A percentile compares a stretch with the other conserved stretches of the same genome.
phyloP scores from a whole-genome alignment of 2,113 vertebrate genomes.

The Centrocercus urophasianus region DNA sequence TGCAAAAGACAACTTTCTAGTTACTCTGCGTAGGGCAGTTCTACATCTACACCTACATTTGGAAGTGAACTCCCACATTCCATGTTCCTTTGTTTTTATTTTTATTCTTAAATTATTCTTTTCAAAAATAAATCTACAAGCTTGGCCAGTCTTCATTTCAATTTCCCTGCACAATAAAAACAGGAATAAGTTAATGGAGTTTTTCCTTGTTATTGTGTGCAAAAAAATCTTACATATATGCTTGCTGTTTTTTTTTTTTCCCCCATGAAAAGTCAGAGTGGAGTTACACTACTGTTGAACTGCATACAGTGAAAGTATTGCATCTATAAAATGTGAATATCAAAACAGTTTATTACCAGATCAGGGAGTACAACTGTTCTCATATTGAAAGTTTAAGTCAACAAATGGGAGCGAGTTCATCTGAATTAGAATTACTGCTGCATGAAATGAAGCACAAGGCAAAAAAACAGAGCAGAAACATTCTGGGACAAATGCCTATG shows the following conservation, averaged over 20 bases:
- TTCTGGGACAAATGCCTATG: not conserved
- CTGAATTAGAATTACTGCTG: slow-evolving; percentile 36
- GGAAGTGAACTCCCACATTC: slow-evolving; percentile 16
- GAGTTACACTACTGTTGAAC: not conserved
- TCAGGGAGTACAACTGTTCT: not conserved
- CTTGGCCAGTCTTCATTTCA: not conserved
- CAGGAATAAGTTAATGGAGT: not conserved
- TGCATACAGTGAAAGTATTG: not conserved
- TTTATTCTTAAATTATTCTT: not conserved
- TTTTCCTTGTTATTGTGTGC: not conserved
- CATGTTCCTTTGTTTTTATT: not conserved
- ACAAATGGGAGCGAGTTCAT: not conserved
- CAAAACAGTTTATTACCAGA: not conserved
- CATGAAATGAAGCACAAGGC: not conserved
- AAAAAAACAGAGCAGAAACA: not conserved
- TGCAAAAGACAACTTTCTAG: slow-evolving; percentile 46
- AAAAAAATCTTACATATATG: not conserved
- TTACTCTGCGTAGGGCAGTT: not conserved
- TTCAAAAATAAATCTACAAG: not conserved
- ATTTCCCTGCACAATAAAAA: not conserved
- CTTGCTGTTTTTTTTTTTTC: not conserved
- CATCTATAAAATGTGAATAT: not conserved
- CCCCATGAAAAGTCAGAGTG: not conserved
- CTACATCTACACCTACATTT: not conserved
- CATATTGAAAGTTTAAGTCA: slow-evolving; percentile 1